phyloP scores from a whole-genome alignment of 2,113 vertebrate genomes.

The Hemiscyllium ocellatum region DNA sequence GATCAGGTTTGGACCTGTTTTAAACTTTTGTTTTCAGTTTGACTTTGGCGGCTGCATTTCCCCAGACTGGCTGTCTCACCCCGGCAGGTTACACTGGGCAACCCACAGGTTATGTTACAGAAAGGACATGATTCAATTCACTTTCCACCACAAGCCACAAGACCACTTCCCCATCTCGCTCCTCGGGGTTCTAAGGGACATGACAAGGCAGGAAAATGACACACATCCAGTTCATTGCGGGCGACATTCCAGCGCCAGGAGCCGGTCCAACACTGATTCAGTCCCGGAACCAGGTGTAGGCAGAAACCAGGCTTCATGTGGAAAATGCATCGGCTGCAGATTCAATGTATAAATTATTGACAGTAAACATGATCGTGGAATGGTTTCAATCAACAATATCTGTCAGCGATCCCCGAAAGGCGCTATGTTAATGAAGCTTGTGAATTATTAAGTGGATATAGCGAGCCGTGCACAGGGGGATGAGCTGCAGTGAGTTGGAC shows the following conservation, averaged over 20 bases:
- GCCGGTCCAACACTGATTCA: not conserved
- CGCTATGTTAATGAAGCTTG: not conserved
- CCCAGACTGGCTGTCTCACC: too few relatives aligned
- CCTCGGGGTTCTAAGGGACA: not conserved
- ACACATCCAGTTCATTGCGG: not conserved
- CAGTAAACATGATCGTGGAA: too few relatives aligned
- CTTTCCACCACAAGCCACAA: not conserved
- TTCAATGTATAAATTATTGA: not conserved
- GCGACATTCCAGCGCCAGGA: not conserved
- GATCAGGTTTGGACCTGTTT: not conserved
- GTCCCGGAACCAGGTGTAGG: not conserved
- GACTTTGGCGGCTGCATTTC: too few relatives aligned
- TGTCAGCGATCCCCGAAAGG: not conserved
- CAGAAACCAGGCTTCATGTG: not conserved
- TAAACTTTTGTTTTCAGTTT: not conserved
- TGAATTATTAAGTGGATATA: not conserved
- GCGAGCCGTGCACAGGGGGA: not conserved
- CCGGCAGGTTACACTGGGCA: not conserved
- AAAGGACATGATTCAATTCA: not conserved
- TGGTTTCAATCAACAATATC: not conserved
- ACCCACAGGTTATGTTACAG: not conserved
- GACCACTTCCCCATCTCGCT: not conserved
- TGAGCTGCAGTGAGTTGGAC: not conserved
- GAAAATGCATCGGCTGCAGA: not conserved
- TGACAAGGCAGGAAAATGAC: not conserved